Evolutionary conservation across 2,797 vertebrate species (phyloP).

Genomic region (Halcyon badia): DNA sequence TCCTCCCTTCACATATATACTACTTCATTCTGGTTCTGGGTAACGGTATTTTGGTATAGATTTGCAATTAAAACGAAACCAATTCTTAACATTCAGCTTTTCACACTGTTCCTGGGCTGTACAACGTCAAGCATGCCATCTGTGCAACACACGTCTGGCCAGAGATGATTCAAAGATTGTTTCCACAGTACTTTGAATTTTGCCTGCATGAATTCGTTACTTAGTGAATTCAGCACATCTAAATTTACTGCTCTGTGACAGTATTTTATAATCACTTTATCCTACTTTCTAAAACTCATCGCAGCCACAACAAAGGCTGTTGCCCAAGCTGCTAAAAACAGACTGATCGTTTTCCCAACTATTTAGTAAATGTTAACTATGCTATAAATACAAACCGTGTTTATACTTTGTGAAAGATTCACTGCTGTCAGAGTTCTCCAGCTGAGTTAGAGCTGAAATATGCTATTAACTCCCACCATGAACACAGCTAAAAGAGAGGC

Average conservation of each 20-base stretch:
- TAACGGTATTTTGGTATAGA: constrained; percentile 48
- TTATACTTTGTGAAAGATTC: constrained; percentile 82
- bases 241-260: constrained; percentile 51
- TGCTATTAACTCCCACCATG: constrained; percentile 78
- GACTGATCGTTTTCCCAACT: constrained; percentile 67
- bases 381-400: constrained; percentile 83
- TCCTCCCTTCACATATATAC: constrained; percentile 16
- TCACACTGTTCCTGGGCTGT: constrained; percentile 57
- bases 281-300: constrained; percentile 47
- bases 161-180: constrained; percentile 47
- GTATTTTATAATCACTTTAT: constrained; percentile 25
- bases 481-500: constrained; percentile 73
- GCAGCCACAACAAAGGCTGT: constrained; percentile 63
- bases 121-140: constrained; percentile 62
- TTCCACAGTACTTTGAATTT: constrained; percentile 37
- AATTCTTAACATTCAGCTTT: constrained; percentile 71
- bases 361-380: constrained; percentile 82
- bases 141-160: constrained; percentile 69
- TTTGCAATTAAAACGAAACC: constrained; percentile 69
- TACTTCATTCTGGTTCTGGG: constrained; percentile 34
- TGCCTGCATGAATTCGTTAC: constrained; percentile 20
- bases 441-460: constrained; percentile 74
- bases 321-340: constrained; percentile 74
- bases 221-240: constrained; percentile 34
- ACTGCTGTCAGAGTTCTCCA: constrained; percentile 73